A percentile compares a stretch with the other conserved stretches of the same genome.
phyloP scores from a whole-genome alignment of 2,888 invertebrate species.

The Hirtodrosophila histrioides region DNA sequence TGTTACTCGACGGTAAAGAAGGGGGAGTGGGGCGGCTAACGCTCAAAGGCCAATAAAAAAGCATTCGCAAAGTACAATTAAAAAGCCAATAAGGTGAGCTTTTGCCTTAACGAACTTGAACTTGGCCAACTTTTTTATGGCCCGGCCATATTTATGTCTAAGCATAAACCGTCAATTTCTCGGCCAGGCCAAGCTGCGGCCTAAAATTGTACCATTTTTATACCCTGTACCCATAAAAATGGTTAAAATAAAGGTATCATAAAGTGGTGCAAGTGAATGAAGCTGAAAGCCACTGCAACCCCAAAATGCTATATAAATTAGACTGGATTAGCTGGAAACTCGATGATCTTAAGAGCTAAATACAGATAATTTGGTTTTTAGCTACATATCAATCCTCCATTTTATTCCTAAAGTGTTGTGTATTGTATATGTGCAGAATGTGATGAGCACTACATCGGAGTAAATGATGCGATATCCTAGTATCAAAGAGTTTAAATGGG shows the following conservation, averaged over 20 bases:
- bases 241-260: neutral
- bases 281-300: too few species aligned
- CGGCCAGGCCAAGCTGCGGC: slow-evolving; percentile 20
- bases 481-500: neutral
- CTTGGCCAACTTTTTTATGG: slow-evolving; percentile 63
- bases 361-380: too few species aligned
- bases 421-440: too few species aligned
- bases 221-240: slow-evolving; percentile 14
- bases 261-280: neutral
- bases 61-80: slow-evolving; percentile 67
- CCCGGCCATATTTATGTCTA: slow-evolving; percentile 64
- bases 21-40: slow-evolving; percentile 7
- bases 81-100: slow-evolving; percentile 65
- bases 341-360: too few species aligned
- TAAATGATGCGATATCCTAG: too few species aligned
- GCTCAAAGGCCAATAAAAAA: slow-evolving; percentile 71
- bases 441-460: too few species aligned
- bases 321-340: too few species aligned
- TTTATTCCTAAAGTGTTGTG: too few species aligned
- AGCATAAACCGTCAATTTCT: slow-evolving; percentile 39
- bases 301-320: too few species aligned
- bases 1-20: neutral
- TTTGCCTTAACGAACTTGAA: slow-evolving; percentile 45
- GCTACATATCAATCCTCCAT: too few species aligned
- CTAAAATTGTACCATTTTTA: slow-evolving; percentile 5